Evolutionary conservation across 2,797 vertebrate species (phyloP).

Genomic region (Sebastes flavidus): DNA sequence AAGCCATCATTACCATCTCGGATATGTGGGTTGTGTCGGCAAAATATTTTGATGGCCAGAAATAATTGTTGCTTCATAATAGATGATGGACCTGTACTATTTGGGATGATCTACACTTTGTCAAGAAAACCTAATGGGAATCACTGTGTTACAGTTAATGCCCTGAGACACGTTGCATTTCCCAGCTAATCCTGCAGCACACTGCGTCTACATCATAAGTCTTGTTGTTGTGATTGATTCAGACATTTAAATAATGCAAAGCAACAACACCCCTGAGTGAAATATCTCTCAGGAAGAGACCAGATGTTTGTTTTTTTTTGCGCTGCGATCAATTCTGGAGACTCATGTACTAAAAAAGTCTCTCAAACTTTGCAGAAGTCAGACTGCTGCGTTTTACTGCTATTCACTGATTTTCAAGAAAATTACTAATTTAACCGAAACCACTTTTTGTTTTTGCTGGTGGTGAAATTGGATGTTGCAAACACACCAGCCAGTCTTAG

Average conservation of each 20-base stretch:
- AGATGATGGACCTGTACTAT: background rate
- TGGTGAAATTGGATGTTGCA: no score
- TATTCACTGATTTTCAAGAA: background rate
- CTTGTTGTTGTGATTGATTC: conserved; percentile 9
- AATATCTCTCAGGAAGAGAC: background rate
- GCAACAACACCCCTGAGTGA: background rate
- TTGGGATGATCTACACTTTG: background rate
- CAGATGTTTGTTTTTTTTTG: conserved; percentile 5
- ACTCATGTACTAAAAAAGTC: background rate
- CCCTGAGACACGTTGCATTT: background rate
- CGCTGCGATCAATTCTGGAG: background rate
- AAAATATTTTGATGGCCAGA: background rate
- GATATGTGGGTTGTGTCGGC: background rate
- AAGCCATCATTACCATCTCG: background rate
- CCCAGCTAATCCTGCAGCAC: background rate
- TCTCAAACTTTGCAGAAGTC: background rate
- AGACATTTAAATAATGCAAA: conserved; percentile 26
- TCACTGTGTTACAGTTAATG: background rate
- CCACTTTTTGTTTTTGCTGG: no score
- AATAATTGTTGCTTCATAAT: background rate
- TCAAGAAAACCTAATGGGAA: background rate
- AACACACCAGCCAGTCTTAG: no score
- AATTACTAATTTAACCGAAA: no score
- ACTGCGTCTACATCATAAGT: background rate
- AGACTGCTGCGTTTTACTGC: background rate